These are phyloP conservation scores for Dendroctonus valens DNA, from an alignment of 1,140 invertebrate genomes.

Conservation along the genomic window DNA sequence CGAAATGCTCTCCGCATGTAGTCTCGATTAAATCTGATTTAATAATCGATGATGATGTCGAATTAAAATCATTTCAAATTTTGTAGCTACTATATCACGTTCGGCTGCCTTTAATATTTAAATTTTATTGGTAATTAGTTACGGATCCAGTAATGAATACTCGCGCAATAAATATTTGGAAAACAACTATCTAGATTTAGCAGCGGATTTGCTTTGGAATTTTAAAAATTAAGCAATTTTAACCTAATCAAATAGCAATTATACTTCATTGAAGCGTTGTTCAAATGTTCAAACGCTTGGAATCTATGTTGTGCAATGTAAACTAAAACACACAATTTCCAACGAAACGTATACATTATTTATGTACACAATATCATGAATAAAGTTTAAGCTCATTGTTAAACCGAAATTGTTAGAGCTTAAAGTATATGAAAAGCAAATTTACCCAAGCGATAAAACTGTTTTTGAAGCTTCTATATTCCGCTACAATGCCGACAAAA, in stretches of 20 bases:
- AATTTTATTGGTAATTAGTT: no score
- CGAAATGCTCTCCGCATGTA: conserved; percentile 15
- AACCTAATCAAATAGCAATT: no score
- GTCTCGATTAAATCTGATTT: conserved; percentile 21
- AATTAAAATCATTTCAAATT: conserved; percentile 27
- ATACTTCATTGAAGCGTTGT: no score
- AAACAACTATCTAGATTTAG: no score
- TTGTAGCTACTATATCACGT: conserved; percentile 13
- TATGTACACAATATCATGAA: conserved; percentile 5
- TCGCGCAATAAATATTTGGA: no score
- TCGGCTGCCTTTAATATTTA: no score
- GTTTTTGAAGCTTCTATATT: conserved; percentile 12
- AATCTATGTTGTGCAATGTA: neutral
- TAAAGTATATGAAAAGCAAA: conserved; percentile 24
- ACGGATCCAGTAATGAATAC: no score
- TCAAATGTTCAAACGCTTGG: no score
- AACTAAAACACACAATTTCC: conserved; percentile 2
- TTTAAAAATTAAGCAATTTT: no score
- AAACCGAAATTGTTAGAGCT: conserved; percentile 4
- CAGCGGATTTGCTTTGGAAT: no score
- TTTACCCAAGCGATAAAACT: conserved; percentile 20
- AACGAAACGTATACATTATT: conserved; percentile 6
- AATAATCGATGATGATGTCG: conserved; percentile 25
- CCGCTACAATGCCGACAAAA: conserved; percentile 6
- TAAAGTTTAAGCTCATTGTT: conserved; percentile 4